Evolutionary conservation across 2,888 invertebrate species (phyloP).

Genomic region (Himalopsyche japonica): DNA sequence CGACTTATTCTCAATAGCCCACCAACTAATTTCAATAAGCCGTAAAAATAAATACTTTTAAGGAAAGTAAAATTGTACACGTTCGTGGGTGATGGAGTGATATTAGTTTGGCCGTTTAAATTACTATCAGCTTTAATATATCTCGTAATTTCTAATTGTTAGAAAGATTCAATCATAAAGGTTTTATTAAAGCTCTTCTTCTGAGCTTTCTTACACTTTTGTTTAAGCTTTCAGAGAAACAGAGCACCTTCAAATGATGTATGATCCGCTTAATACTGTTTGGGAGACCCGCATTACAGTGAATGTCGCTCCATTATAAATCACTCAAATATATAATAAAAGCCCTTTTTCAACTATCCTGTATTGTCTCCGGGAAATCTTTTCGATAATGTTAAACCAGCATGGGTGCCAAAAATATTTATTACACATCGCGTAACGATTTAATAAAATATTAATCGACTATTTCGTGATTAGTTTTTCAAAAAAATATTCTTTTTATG

Average conservation of each 20-base stretch:
- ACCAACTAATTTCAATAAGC: too few relatives aligned
- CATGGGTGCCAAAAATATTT: not conserved
- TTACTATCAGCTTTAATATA: too few relatives aligned
- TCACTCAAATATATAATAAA: not conserved
- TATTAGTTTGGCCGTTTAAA: too few relatives aligned
- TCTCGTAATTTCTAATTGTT: too few relatives aligned
- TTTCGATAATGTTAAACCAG: not conserved
- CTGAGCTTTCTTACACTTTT: not conserved
- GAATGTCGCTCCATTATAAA: not conserved
- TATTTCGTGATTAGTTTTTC: too few relatives aligned
- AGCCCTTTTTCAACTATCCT: not conserved
- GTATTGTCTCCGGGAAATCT: not conserved
- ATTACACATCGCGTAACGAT: not conserved
- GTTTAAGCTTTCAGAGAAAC: not conserved
- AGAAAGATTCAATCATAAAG: too few relatives aligned
- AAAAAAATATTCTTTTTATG: too few relatives aligned
- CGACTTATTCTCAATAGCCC: too few relatives aligned
- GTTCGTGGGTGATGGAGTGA: too few relatives aligned
- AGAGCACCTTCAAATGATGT: not conserved
- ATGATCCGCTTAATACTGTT: not conserved
- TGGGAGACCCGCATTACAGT: not conserved
- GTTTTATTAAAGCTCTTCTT: not conserved
- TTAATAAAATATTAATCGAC: too few relatives aligned
- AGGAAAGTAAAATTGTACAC: too few relatives aligned
- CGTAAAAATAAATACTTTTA: too few relatives aligned